Base-by-base conservation (phyloP, 2,113 vertebrate genomes). In the Circaetus cinerascens region DNA sequence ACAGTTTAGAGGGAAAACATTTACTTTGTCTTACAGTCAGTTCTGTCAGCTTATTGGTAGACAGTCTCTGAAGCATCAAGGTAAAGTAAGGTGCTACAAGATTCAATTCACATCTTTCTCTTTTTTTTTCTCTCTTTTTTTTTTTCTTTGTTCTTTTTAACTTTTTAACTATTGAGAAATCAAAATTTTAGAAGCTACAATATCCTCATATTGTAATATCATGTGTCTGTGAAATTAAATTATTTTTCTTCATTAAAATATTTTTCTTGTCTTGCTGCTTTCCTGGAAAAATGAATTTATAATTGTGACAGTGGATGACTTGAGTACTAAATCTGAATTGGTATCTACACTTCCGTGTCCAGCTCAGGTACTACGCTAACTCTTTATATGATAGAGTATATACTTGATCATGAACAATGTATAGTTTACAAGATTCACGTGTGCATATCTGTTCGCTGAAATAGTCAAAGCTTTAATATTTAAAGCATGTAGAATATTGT, bases 1-100 rank as follows among this genome's bases (percentile, higher is more conserved):
- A 72, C 99, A 99, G 97, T 99, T 99, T 95, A 99, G 99, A 97
- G 99, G 98, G 43, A 99, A 99, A 97, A 99, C 99, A 92, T 99
- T 99, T 94, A 99, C 99, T 4, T 73, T 99, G 95, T 99, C 99
- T 3, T 99, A 99, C 26, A 99, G 98, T 97, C 99, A 99, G 78
- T 98, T 99, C 25, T 98, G 98, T 50, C 98, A 98, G 93, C 99
- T 99, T 66, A 99, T 98, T 19, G 98, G 99, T 0, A 98, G 99
- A 57, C 99, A 99, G 90, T 98, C 99, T 32, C 97, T 99, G 78
- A 99, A 99, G 96, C 98, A 99, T 50, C 99, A 99, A 98, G 99
- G 99, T 99, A 86, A 91, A 60, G 34, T 86, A 86, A 91, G 67
- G 34, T 86, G 45, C 32, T 40, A 25, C 51, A 36, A 46, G 46